Evolutionary conservation across 2,113 vertebrate species (phyloP).

Genomic region (Ptyas mucosa): DNA sequence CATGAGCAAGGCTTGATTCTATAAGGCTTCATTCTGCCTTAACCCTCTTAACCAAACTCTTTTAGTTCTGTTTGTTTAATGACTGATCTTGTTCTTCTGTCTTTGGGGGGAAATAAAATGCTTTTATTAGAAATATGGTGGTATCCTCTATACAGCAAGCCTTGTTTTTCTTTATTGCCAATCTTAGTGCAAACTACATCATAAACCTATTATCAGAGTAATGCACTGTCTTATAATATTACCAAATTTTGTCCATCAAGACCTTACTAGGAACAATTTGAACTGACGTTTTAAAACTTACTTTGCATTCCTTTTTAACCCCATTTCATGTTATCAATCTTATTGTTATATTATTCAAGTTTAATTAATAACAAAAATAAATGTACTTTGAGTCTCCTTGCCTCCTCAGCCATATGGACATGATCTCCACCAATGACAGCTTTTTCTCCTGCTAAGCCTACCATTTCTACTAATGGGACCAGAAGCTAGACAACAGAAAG

Average conservation of each 20-base stretch:
- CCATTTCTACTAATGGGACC: not conserved
- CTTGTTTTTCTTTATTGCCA: not conserved
- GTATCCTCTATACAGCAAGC: not conserved
- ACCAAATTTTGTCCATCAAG: not conserved
- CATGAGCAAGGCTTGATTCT: not conserved
- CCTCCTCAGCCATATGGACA: no score
- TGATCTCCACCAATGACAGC: not conserved
- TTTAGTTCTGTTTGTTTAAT: not conserved
- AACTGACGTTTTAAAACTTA: not conserved
- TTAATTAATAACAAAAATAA: not conserved
- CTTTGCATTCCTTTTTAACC: not conserved
- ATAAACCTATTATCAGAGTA: not conserved
- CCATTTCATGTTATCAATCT: not conserved
- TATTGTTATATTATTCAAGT: not conserved
- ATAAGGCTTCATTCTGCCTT: not conserved
- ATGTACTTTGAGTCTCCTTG: not conserved
- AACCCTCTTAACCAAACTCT: not conserved
- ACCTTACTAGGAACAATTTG: not conserved
- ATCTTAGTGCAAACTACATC: not conserved
- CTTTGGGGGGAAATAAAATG: not conserved
- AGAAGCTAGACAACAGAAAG: not conserved
- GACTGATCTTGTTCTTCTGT: not conserved
- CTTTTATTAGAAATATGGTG: not conserved
- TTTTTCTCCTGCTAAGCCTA: not conserved
- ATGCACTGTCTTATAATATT: not conserved